These are phyloP conservation scores for Tenualosa ilisha DNA, from an alignment of 2,797 vertebrate species.

Conservation along the genomic window DNA sequence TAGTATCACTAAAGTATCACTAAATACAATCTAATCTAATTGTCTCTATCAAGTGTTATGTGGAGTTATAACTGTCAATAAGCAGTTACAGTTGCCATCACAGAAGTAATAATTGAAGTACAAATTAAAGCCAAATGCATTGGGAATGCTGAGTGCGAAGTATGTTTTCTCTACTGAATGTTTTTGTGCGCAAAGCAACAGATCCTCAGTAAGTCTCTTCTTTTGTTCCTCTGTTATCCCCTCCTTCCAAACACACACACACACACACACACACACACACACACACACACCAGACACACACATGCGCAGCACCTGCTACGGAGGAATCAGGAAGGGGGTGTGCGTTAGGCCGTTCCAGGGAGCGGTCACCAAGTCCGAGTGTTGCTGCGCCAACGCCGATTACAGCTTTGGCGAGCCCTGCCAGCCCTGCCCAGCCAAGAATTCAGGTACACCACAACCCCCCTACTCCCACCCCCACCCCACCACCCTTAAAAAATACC, in stretches of 20 bases:
- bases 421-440: conserved; percentile 70
- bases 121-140: neutral
- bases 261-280: conserved; percentile 66
- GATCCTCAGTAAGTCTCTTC: neutral
- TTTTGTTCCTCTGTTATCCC: neutral
- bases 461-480: neutral
- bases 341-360: conserved; percentile 73
- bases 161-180: neutral
- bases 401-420: conserved; percentile 78
- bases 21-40: neutral
- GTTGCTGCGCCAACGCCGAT: conserved; percentile 76
- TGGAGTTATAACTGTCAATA: neutral
- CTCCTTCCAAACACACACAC: conserved; percentile 72
- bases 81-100: too few species aligned
- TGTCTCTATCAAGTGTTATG: neutral
- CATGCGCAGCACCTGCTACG: conserved; percentile 78
- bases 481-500: neutral
- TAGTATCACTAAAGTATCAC: neutral
- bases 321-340: conserved; percentile 68
- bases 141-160: neutral
- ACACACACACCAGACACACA: conserved; percentile 77
- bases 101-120: too few species aligned
- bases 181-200: neutral
- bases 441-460: conserved; percentile 64
- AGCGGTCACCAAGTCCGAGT: conserved; percentile 78